Evolutionary conservation across 2,113 vertebrate genomes (phyloP), one percentile per base, ranked within the genome.

Genomic region (Cnemophilus loriae): DNA sequence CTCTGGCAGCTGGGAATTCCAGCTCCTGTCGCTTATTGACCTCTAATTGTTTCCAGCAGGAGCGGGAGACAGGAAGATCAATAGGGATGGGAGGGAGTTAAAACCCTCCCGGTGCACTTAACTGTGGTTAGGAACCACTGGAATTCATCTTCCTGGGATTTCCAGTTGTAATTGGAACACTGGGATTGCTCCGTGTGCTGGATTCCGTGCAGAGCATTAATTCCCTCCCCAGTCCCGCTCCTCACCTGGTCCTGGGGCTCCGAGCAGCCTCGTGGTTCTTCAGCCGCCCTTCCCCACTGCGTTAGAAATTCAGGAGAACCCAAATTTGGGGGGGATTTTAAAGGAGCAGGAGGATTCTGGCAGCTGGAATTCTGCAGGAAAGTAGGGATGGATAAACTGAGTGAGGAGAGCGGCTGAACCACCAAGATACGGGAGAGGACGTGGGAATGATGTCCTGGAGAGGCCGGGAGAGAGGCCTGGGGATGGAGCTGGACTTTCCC

Each of bases 31-130:
- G 56, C 30, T 60, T 87, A 94, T 96, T 97, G 97, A 97, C 97
- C 96, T 96, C 96, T 97, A 97, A 97, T 97, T 97, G 95, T 97
- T 98, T 97, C 96, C 96, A 94, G 92, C 56, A 94, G 95, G 91
- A 91, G 84, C 35, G 0, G 93, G 92, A 95, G 97, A 89, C 84
- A 35, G 90, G 77, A 83, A 94, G 92, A 98, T 98, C 98, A 33
- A 97, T 98, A 96, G 93, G 85, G 83, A 47, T 37, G 12, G 92
- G 42, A 84, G 97, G 92, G 89, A 90, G 95, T 93, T 93, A 95
- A 97, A 95, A 89, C 59, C 91, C 96, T 93, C 82, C 55, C 2
- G 11, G 84, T 67, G 79, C 92, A 67, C 87, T 85, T 11, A 22
- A 16, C 92, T 55, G 74, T 57, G 9, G 86, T 83, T 87, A 77